phyloP scores from a whole-genome alignment of 2,113 vertebrate genomes.

The Fregetta grallaria region DNA sequence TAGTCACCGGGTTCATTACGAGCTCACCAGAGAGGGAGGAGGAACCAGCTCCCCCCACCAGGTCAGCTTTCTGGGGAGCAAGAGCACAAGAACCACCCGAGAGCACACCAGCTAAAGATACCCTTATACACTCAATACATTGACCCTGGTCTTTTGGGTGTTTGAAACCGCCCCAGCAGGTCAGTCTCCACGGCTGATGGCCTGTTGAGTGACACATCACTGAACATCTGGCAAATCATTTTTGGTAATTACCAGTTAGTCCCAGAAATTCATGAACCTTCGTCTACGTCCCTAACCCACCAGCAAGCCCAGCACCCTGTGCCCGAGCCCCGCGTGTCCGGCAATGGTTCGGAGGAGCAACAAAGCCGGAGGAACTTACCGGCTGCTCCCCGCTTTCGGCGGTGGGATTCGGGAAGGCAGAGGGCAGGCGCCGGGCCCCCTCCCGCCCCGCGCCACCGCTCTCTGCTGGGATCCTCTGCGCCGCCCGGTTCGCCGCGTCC shows the following conservation, averaged over 20 bases:
- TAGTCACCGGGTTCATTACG: not conserved
- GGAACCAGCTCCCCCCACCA: not conserved
- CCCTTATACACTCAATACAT: not conserved
- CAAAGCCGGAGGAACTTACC: not conserved
- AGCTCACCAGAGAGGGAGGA: not conserved
- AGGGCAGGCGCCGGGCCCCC: not conserved
- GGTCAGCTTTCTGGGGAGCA: not conserved
- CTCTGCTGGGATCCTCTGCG: not conserved
- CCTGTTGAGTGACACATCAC: not conserved
- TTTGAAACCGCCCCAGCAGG: not conserved
- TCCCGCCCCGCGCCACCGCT: not conserved
- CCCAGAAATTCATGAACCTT: fast-evolving
- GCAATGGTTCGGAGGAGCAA: fast-evolving
- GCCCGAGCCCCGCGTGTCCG: fast-evolving
- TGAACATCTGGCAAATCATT: not conserved
- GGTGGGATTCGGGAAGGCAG: not conserved
- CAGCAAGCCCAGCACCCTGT: fast-evolving
- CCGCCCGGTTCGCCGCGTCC: not conserved
- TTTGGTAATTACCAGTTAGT: not conserved
- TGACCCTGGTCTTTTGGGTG: not conserved
- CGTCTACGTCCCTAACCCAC: not conserved
- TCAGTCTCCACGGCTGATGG: not conserved
- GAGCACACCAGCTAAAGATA: not conserved
- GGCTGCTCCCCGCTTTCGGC: not conserved
- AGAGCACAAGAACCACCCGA: not conserved